Percentiles rank a stretch among this genome's conserved stretches.
Conservation (phyloP, 2,888 invertebrate genomes). For the Drosophila buzzatii region DNA sequence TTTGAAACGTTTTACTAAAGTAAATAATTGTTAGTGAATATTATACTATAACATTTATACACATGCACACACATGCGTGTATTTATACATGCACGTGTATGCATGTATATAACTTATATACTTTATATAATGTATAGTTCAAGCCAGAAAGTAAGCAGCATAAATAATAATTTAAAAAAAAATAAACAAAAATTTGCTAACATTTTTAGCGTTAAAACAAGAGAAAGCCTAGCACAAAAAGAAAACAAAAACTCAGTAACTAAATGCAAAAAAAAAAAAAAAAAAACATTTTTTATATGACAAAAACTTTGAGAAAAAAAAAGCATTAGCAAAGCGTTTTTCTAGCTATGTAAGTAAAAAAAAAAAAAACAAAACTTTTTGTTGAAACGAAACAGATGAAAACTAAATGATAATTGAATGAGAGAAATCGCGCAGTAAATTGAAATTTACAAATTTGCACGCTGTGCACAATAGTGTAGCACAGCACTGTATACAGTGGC, state of each 20-base stretch:
- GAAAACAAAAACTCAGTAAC: slow-evolving; percentile 62
- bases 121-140: slow-evolving; percentile 74
- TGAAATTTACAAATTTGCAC: no score
- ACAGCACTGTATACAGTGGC: no score
- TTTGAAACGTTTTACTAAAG: slow-evolving; percentile 77
- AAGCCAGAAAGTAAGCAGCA: slow-evolving; percentile 53
- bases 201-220: slow-evolving; percentile 61
- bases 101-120: slow-evolving; percentile 34
- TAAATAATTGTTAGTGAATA: slow-evolving; percentile 80
- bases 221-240: slow-evolving; percentile 66
- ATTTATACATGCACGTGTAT: slow-evolving; percentile 46
- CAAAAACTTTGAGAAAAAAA: slow-evolving; percentile 43
- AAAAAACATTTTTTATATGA: slow-evolving; percentile 60
- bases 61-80: slow-evolving; percentile 25
- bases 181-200: slow-evolving; percentile 57
- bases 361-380: slow-evolving; percentile 29
- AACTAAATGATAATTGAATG: background rate
- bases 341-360: slow-evolving; percentile 55
- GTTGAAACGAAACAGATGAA: slow-evolving; percentile 29
- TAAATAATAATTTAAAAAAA: slow-evolving; percentile 8
- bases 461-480: no score
- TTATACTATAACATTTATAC: slow-evolving; percentile 66
- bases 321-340: slow-evolving; percentile 70
- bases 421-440: slow-evolving; percentile 1
- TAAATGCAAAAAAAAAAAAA: slow-evolving; percentile 24